Base-by-base conservation (phyloP, 2,888 invertebrate genomes). In the Tipula confusa region DNA sequence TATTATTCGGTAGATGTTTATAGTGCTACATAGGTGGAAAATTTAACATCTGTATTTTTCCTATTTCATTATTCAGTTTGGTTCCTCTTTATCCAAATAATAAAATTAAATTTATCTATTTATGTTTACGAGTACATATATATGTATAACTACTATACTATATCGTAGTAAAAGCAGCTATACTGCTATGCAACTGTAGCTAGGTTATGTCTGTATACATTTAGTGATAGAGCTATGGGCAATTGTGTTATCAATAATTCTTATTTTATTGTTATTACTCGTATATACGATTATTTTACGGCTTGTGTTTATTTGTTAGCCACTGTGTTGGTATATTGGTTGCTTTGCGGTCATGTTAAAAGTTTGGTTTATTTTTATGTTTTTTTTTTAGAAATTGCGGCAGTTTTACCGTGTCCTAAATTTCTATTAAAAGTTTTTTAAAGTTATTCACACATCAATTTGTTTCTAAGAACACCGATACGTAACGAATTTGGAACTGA, bases 211-310 rank as follows among this genome's bases (percentile, higher is more conserved):
- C 24, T 43, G 13, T 38, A 38, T 6, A 38, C 38, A 6, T 48
- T 5, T 24, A 64, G 24, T 64, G 64, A 64, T 18, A 64, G 64
- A 64, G 64, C 24, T 18, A 24, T 64, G 64, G 24, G 24, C n/a
- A 64, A 64, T 64, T 64, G 24, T 64, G 64, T 64, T 64, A 64
- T 64, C 64, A 64, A 64, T 24, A 24, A 24, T 64, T 64, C 9
- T 64, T 24, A 9, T 64, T 64, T 64, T 64, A 64, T 64, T 64
- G 64, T 11, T 24, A 9, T 64, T n/a, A n/a, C n/a, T n/a, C n/a
- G n/a, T n/a, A n/a, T n/a, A n/a, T 64, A 24, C 64, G 64, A 43
- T 64, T 43, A 43, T 43, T 64, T 64, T 64, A 64, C 64, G n/a
- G n/a, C n/a, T n/a, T n/a, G n/a, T 64, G 24, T 64, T 64, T 64